Percentiles rank a stretch among this genome's conserved stretches.
phyloP scores from a whole-genome alignment of 2,797 vertebrate genomes.

The Pelobates cultripes region DNA sequence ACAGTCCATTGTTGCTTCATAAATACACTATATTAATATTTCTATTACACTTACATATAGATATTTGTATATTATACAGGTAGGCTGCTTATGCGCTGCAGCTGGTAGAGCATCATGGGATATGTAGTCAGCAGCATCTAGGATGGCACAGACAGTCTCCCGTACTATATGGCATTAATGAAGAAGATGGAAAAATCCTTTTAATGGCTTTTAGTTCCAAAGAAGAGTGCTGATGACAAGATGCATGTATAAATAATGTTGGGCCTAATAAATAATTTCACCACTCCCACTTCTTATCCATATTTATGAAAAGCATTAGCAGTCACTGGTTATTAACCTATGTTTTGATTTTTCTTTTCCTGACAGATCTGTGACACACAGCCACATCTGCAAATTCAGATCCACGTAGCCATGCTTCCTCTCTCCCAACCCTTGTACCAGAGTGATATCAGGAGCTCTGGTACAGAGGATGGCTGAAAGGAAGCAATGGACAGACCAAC shows the following conservation, averaged over 20 bases:
- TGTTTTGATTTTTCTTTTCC: conserved; percentile 8
- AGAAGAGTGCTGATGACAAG: conserved; percentile 22
- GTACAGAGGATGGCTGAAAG: conserved; percentile 81
- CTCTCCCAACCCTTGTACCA: conserved; percentile 98
- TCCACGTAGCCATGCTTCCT: conserved; percentile 57
- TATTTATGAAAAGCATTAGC: conserved; percentile 44
- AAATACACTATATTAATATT: no score
- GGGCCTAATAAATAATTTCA: conserved; percentile 41
- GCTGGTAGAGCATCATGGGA: no score
- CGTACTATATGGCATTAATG: background rate
- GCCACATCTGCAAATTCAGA: background rate
- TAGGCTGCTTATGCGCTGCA: no score
- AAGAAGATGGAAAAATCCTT: background rate
- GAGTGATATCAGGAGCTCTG: conserved; percentile 78
- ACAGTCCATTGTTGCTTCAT: no score
- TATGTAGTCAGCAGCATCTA: no score
- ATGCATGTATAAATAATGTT: conserved; percentile 41
- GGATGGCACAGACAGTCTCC: no score
- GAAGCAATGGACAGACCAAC: conserved; percentile 58
- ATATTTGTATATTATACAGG: no score
- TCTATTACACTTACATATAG: no score
- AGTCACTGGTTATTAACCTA: conserved; percentile 23
- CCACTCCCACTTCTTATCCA: conserved; percentile 47
- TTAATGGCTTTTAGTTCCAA: conserved; percentile 2
- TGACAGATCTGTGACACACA: conserved; percentile 38